Evolutionary conservation across 2,113 vertebrate species (phyloP), one percentile per base, ranked within the genome.

Genomic region (Cinclus cinclus): DNA sequence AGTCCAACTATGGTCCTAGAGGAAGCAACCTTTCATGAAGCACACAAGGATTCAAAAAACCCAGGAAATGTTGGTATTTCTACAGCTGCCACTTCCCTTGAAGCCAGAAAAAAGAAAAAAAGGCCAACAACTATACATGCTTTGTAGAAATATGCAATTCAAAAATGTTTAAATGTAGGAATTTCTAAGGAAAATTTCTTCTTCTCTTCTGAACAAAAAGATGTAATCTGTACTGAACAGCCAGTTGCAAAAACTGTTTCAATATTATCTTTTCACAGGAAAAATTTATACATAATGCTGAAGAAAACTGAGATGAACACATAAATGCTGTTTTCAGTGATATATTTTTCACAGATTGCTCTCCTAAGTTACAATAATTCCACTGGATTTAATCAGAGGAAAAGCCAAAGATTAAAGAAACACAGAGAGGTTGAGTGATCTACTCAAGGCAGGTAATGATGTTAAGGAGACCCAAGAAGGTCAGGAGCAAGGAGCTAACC

Each of bases 271-370:
- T 94, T 96, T 84, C 81, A 84, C 28, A 50, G 44, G 58, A 78
- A 92, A 92, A 96, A 94, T 91, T 7, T 53, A 87, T 60, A 81
- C 21, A 56, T 75, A 82, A 81, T 65, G 3, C 55, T 77, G 37
- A 87, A 90, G 67, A 88, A 92, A 93, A 92, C 33, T 70, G 55
- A 90, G 81, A 85, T 83, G 67, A 95, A 80, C 37, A 83, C 67
- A 77, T 83, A 94, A 95, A 87, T 71, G 56, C 23, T 83, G 64
- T 92, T 90, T 95, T 94, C 59, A 83, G 59, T 83, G 53, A 93
- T 52, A 6, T 65, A 87, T 76, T 82, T 84, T 79, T 70, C 63
- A 41, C 7, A 79, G 64, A 74, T 47, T 92, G 27, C 33, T 83
- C 65, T 59, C 44, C 25, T 64, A 69, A 90, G 7, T 58, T 88